phyloP scores from a whole-genome alignment of 2,888 invertebrate species.

The Dryobotodes eremita region DNA sequence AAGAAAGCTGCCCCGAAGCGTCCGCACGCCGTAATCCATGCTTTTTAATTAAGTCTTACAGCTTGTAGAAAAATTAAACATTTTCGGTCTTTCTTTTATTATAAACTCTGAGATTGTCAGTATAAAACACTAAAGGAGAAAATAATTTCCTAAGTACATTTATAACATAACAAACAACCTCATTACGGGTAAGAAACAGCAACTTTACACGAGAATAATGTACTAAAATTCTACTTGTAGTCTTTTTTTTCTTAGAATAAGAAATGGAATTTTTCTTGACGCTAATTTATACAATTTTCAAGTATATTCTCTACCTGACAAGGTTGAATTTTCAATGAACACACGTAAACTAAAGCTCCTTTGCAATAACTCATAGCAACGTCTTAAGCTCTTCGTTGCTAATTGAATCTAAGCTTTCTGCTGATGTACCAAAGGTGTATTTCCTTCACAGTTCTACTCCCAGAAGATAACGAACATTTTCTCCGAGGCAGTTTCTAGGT shows the following conservation, averaged over 20 bases:
- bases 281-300: neutral
- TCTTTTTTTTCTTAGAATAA: conserved; percentile 32
- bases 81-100: neutral
- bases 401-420: neutral
- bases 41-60: conserved; percentile 36
- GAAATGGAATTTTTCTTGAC: conserved; percentile 13
- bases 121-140: conserved; percentile 15
- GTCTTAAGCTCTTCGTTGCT: conserved; percentile 16
- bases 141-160: conserved; percentile 34
- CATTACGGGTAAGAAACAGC: conserved; percentile 29
- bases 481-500: conserved; percentile 35
- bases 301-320: accelerated
- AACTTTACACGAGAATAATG: conserved; percentile 45
- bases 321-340: conserved; percentile 7
- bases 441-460: neutral
- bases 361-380: conserved; percentile 39
- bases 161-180: conserved; percentile 29
- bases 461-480: conserved; percentile 46
- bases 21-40: neutral
- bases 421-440: neutral
- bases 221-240: conserved; percentile 48
- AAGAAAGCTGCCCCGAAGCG: conserved; percentile 1
- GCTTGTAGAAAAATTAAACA: conserved; percentile 1
- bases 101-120: neutral
- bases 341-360: conserved; percentile 31